Conservation (phyloP, 35 echinoderm and acorn worm genomes). For the Chiridota heheva region DNA sequence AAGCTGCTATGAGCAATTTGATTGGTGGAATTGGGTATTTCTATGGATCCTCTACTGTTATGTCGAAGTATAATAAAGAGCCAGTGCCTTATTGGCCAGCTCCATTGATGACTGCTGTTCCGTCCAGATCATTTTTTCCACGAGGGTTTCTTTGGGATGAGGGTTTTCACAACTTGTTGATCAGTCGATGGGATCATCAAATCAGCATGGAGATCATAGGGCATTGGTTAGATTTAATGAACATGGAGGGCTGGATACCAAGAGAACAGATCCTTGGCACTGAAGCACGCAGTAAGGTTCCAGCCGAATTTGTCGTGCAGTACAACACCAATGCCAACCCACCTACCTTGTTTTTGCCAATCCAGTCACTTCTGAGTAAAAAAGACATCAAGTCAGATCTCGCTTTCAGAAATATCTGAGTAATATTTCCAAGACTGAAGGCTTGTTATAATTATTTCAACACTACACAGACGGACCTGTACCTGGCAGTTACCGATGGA, state of each 20-base stretch:
- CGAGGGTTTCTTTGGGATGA: conserved; percentile 90
- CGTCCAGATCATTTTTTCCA: conserved; percentile 92
- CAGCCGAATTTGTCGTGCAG: conserved; percentile 94
- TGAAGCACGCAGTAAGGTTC: conserved; percentile 91
- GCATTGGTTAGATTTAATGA: conserved; percentile 96
- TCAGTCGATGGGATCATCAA: conserved; percentile 86
- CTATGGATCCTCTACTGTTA: conserved; percentile 72
- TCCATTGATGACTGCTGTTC: conserved; percentile 80
- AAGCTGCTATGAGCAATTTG: conserved; percentile 84
- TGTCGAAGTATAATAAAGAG: conserved; percentile 60
- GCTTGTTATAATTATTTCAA: conserved; percentile 96
- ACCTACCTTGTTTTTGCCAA: conserved; percentile 87
- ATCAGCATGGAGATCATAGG: conserved; percentile 92
- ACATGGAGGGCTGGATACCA: conserved; percentile 96
- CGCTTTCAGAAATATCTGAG: conserved; percentile 66
- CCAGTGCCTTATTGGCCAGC: conserved; percentile 79
- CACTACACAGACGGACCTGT: conserved; percentile 77
- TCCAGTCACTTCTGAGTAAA: conserved; percentile 75
- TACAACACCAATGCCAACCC: conserved; percentile 94
- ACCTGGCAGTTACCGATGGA: conserved; percentile 76
- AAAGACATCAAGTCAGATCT: conserved; percentile 32
- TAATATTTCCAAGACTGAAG: conserved; percentile 78
- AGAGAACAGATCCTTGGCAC: conserved; percentile 89
- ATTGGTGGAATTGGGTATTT: conserved; percentile 93
- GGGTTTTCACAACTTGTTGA: conserved; percentile 83